A percentile compares a stretch with the other conserved stretches of the same genome.
phyloP scores from a whole-genome alignment of 2,113 vertebrate species.

The Manacus vitellinus region DNA sequence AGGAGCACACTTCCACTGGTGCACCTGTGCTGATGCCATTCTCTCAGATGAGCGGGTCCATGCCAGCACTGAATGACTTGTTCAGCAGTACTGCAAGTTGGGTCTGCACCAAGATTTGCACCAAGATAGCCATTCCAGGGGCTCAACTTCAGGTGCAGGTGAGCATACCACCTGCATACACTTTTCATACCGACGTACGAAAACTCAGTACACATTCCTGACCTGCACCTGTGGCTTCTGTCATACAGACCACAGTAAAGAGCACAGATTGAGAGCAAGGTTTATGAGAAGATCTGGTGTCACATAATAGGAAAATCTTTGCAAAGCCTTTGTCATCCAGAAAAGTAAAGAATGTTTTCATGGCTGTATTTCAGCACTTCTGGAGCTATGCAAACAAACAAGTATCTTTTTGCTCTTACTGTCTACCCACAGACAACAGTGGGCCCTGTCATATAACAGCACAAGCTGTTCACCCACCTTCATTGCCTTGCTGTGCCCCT shows the following conservation, averaged over 20 bases:
- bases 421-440: background rate
- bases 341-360: background rate
- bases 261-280: background rate
- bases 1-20: background rate
- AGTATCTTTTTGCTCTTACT: background rate
- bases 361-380: background rate
- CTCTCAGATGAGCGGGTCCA: background rate
- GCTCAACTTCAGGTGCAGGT: background rate
- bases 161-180: background rate
- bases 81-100: background rate
- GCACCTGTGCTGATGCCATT: background rate
- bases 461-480: background rate
- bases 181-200: background rate
- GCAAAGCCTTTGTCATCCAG: background rate
- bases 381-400: background rate
- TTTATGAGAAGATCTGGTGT: background rate
- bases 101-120: background rate
- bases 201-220: background rate
- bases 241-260: background rate
- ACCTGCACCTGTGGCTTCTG: background rate
- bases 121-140: background rate
- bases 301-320: background rate
- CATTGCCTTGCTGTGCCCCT: background rate
- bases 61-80: background rate
- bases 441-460: background rate